Conservation (phyloP, 2,113 vertebrate genomes). For the Pycnonotus jocosus region DNA sequence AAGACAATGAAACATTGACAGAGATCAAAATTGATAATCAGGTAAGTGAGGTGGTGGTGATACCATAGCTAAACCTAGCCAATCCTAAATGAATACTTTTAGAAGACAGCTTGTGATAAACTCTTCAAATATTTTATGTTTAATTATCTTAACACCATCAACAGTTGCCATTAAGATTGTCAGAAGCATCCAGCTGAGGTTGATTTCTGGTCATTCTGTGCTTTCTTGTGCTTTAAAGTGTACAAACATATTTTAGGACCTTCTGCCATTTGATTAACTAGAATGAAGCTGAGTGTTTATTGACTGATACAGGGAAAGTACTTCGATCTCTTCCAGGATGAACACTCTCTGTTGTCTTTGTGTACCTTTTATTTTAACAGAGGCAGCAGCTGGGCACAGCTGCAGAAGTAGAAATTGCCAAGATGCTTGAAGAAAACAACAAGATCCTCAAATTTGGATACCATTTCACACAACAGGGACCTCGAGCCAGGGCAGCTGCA, state of each 20-base stretch:
- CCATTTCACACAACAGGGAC: slow-evolving; percentile 95
- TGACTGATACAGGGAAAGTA: neutral
- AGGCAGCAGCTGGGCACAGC: slow-evolving; percentile 93
- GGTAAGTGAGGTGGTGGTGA: slow-evolving; percentile 61
- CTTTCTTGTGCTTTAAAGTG: neutral
- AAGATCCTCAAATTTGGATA: slow-evolving; percentile 94
- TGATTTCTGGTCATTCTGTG: neutral
- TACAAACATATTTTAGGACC: neutral
- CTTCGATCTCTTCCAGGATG: neutral
- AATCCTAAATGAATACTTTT: neutral
- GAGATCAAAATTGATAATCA: slow-evolving; percentile 99
- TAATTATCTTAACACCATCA: neutral
- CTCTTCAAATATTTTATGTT: neutral
- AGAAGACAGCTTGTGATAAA: neutral
- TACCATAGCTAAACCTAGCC: neutral
- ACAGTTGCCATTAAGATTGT: neutral
- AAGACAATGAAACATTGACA: slow-evolving; percentile 86
- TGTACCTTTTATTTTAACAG: slow-evolving; percentile 63
- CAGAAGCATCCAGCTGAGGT: neutral
- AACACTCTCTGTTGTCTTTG: neutral
- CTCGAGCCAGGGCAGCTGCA: slow-evolving; percentile 86
- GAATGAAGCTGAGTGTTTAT: neutral
- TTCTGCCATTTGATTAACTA: neutral
- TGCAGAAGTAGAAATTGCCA: slow-evolving; percentile 94
- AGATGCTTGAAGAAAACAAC: slow-evolving; percentile 91